Evolutionary conservation across 2,888 invertebrate genomes (phyloP), one percentile per base, ranked within the genome.

Genomic region (Apocheima hispidaria): DNA sequence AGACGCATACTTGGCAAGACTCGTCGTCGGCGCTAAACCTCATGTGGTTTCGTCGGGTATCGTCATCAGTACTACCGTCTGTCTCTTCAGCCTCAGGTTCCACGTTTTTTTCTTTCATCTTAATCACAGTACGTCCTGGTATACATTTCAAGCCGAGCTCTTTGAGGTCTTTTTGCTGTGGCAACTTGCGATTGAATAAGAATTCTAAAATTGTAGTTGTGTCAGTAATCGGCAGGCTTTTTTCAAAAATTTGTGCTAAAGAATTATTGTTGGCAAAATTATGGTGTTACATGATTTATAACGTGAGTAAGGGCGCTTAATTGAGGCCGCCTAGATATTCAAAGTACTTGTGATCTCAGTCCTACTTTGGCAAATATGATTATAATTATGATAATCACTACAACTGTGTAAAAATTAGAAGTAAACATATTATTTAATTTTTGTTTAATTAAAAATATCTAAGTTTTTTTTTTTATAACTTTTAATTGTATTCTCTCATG

Each of bases 121-220:
- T 81, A 0, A 90, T 78, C 0, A 79, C 57, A 0, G 90, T 90
- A 0, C 86, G 82, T 2, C 91, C 90, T n/a, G 90, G 90, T 0
- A 81, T 56, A 63, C 91, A 92, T 69, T 79, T 83, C 0, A 84
- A 66, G 6, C 69, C 69, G 5, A 64, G 50, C 0, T 10, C 5
- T 10, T 59, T 30, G 0, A 78, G 35, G 0, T 82, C 72, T 1
- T 78, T 66, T 1, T 46, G 9, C 28, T 73, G 80, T 23, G 81
- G 80, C 14, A 58, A 55, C 1, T 70, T 60, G 51, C 68, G 81
- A 63, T 87, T 83, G 71, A 67, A 86, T 72, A 72, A 76, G 63
- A 87, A 82, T 33, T 81, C 89, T 89, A 88, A 59, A 84, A 85
- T 59, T 60, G 14, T 28, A 36, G 56, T 26, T 26, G 36, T 0